Percentiles rank a stretch among this genome's conserved stretches.
Conservation (phyloP, 2,797 vertebrate genomes). For the Pempheris klunzingeri region DNA sequence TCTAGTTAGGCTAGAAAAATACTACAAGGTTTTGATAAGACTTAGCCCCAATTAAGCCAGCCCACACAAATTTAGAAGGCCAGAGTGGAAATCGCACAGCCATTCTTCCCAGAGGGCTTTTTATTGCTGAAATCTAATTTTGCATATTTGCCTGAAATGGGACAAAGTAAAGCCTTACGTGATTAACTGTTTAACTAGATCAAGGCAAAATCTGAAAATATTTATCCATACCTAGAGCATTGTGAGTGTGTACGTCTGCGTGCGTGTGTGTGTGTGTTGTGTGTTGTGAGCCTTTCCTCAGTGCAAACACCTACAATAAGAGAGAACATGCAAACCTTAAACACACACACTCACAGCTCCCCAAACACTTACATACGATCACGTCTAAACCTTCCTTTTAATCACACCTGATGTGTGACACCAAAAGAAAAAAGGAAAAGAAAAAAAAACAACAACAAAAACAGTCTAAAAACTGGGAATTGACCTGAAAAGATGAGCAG, state of each 20-base stretch:
- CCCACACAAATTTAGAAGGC: slow-evolving; percentile 77
- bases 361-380: not conserved
- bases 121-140: slow-evolving; percentile 64
- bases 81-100: slow-evolving; percentile 59
- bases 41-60: slow-evolving; percentile 77
- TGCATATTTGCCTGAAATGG: slow-evolving; percentile 66
- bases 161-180: slow-evolving; percentile 64
- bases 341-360: slow-evolving; percentile 9
- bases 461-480: not conserved
- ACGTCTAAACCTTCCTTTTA: not conserved
- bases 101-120: slow-evolving; percentile 65
- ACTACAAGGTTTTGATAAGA: slow-evolving; percentile 77
- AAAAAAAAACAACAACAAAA: not conserved
- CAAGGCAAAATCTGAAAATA: slow-evolving; percentile 56
- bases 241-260: slow-evolving; percentile 2
- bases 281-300: slow-evolving; percentile 24
- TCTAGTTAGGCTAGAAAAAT: slow-evolving; percentile 74
- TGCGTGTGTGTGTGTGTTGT: slow-evolving; percentile 14
- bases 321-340: slow-evolving; percentile 7
- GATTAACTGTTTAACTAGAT: slow-evolving; percentile 70
- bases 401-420: not conserved
- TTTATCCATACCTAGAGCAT: slow-evolving; percentile 43
- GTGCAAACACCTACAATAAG: slow-evolving; percentile 9
- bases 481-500: slow-evolving; percentile 11
- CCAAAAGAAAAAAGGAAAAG: slow-evolving; percentile 1